phyloP scores from a whole-genome alignment of 2,888 invertebrate genomes.

The Cheilosia vernalis region DNA sequence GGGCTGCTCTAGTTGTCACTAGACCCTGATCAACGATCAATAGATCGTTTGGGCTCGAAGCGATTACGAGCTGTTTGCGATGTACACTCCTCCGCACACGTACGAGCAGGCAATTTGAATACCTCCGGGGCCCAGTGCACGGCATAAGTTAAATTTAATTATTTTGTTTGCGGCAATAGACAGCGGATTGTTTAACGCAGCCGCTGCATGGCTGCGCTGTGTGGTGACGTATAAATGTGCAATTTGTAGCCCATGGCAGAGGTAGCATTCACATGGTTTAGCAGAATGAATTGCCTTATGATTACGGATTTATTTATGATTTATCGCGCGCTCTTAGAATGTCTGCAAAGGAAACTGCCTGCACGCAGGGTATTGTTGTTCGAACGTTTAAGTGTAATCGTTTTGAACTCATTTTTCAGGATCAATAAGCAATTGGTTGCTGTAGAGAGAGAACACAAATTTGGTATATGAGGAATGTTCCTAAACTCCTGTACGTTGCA shows the following conservation, averaged over 20 bases:
- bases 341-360: background rate
- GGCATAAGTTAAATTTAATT: conserved; percentile 70
- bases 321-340: conserved; percentile 43
- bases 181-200: conserved; percentile 56
- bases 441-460: background rate
- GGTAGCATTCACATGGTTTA: conserved; percentile 32
- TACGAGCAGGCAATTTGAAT: conserved; percentile 29
- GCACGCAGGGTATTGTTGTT: too few relatives aligned
- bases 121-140: conserved; percentile 44
- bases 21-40: conserved; percentile 57
- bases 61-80: conserved; percentile 55
- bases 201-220: conserved; percentile 44
- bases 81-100: conserved; percentile 54
- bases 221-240: conserved; percentile 54
- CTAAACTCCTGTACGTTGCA: too few relatives aligned
- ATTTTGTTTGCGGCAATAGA: conserved; percentile 72
- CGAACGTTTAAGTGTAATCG: background rate
- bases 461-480: too few relatives aligned
- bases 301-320: conserved; percentile 40
- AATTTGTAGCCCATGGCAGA: conserved; percentile 51
- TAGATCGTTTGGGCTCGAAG: conserved; percentile 21
- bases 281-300: conserved; percentile 49
- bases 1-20: conserved; percentile 56
- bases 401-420: background rate
- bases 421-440: background rate